Evolutionary conservation across 2,113 vertebrate species (phyloP).

Genomic region (Tupaia tana): DNA sequence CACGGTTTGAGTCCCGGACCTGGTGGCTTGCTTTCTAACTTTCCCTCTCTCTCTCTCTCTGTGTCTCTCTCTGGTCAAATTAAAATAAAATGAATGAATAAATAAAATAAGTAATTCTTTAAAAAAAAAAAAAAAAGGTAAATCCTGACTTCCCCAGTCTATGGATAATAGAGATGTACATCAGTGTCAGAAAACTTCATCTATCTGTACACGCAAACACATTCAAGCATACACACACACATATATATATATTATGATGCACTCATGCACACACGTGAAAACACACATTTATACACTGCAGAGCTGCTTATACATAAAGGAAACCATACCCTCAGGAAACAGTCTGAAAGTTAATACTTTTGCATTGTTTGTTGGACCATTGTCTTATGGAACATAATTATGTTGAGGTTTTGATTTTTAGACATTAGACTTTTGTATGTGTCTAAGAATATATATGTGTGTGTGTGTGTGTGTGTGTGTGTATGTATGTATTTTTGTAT

Average conservation of each 20-base stretch:
- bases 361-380: neutral
- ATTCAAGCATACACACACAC: neutral
- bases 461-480: neutral
- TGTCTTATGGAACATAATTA: conserved; percentile 11
- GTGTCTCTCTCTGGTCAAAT: too few relatives aligned
- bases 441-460: neutral
- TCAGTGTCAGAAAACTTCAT: neutral
- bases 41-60: too few relatives aligned
- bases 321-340: conserved; percentile 1
- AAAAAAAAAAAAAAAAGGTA: too few relatives aligned
- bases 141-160: neutral
- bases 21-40: too few relatives aligned
- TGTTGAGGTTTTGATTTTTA: conserved; percentile 15
- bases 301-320: neutral
- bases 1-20: too few relatives aligned
- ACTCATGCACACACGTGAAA: neutral
- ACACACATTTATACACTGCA: neutral
- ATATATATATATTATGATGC: too few relatives aligned
- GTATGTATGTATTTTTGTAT: conserved; percentile 6
- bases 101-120: too few relatives aligned
- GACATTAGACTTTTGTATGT: conserved; percentile 23
- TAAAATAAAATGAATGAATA: too few relatives aligned
- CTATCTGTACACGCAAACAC: neutral
- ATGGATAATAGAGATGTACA: conserved; percentile 28
- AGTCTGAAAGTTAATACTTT: neutral